Conservation (phyloP, 2,113 vertebrate species). For the Carettochelys insculpta region DNA sequence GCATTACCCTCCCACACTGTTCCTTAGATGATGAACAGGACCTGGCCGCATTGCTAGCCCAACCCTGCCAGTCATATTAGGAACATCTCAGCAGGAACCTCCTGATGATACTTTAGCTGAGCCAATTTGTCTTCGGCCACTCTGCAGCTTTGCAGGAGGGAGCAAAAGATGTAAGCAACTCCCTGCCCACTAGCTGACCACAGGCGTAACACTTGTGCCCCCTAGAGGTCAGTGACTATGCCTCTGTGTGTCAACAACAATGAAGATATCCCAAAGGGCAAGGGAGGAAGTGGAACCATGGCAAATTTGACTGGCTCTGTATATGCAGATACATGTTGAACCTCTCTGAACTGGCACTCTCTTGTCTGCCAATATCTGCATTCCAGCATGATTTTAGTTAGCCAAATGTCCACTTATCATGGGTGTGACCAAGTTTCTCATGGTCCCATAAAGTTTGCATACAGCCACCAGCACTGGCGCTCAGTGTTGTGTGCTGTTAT, state of each 20-base stretch:
- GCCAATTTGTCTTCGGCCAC: not conserved
- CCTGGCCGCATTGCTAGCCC: not conserved
- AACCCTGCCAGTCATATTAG: not conserved
- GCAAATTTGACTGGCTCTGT: not conserved
- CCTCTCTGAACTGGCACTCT: too few species aligned
- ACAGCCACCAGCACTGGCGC: too few species aligned
- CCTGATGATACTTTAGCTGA: not conserved
- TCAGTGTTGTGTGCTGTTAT: too few species aligned
- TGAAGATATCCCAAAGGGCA: not conserved
- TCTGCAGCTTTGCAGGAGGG: not conserved
- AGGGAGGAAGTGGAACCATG: not conserved
- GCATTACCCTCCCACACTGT: not conserved
- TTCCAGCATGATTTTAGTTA: too few species aligned
- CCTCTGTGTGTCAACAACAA: not conserved
- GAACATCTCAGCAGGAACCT: not conserved
- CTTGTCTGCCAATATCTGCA: too few species aligned
- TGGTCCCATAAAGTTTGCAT: too few species aligned
- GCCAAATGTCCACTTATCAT: too few species aligned
- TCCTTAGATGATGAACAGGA: not conserved
- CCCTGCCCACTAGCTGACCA: not conserved
- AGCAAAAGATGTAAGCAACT: not conserved
- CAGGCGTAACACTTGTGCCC: not conserved
- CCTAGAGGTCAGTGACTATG: not conserved
- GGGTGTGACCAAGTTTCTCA: too few species aligned
- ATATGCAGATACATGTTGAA: not conserved